A percentile compares a stretch with the other conserved stretches of the same genome.
Evolutionary conservation across 1,140 invertebrate species (phyloP).

Genomic region (Pectinophora gossypiella): DNA sequence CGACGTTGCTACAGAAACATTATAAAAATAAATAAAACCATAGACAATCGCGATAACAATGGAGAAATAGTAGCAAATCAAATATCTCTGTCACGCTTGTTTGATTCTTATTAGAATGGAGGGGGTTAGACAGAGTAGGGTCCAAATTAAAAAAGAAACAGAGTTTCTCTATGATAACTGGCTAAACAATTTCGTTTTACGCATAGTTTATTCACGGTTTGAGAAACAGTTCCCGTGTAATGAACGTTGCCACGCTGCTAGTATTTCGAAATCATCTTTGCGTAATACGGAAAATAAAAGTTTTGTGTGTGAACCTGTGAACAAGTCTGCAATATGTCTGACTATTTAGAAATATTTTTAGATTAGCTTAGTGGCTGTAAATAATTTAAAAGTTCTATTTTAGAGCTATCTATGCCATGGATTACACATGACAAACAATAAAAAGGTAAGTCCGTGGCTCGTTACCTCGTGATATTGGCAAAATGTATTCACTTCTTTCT

Average conservation of each 20-base stretch:
- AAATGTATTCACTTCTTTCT: constrained; percentile 47
- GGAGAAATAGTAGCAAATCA: too few species aligned
- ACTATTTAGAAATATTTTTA: constrained; percentile 74
- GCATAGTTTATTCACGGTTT: constrained; percentile 10
- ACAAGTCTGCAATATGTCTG: constrained; percentile 74
- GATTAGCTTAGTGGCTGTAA: constrained; percentile 49
- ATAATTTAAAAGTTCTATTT: constrained; percentile 41
- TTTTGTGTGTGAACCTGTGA: constrained; percentile 47
- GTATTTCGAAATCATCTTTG: constrained; percentile 28
- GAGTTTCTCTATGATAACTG: constrained; percentile 18
- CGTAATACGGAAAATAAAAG: constrained; percentile 41
- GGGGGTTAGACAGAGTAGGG: too few species aligned
- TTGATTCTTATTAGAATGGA: too few species aligned
- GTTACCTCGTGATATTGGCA: constrained; percentile 24
- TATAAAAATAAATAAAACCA: too few species aligned
- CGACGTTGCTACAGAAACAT: too few species aligned
- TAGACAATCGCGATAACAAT: too few species aligned
- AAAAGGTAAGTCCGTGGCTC: constrained; percentile 37
- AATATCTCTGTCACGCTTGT: too few species aligned
- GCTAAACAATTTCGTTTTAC: constrained; percentile 17
- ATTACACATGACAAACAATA: constrained; percentile 54
- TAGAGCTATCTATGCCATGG: constrained; percentile 49
- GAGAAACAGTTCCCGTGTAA: neutral
- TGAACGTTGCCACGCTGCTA: neutral
- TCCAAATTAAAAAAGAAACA: too few species aligned